Evolutionary conservation across 2,797 vertebrate species (phyloP).

Genomic region (Scolopax rusticola): DNA sequence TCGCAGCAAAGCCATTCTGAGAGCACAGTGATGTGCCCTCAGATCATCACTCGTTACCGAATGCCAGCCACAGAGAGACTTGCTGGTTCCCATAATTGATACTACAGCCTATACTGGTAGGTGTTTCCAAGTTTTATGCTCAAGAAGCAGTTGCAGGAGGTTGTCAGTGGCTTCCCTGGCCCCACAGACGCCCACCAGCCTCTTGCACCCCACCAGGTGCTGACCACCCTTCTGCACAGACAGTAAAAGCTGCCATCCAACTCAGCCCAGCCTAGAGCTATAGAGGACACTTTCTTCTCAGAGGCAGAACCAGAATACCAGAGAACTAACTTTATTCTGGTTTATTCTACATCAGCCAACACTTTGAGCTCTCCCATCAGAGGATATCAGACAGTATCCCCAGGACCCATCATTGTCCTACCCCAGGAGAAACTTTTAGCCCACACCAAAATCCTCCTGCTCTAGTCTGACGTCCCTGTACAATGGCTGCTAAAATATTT

Average conservation of each 20-base stretch:
- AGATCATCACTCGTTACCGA: background rate
- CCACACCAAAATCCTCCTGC: background rate
- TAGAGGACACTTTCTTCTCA: background rate
- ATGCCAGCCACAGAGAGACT: background rate
- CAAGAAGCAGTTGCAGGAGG: background rate
- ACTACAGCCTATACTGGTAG: background rate
- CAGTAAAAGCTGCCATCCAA: background rate
- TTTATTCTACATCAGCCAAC: background rate
- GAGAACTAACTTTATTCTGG: background rate
- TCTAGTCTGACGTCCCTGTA: background rate
- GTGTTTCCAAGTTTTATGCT: background rate
- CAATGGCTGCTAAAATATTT: background rate
- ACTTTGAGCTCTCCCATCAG: background rate
- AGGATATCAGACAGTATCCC: background rate
- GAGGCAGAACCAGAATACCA: background rate
- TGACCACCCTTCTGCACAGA: background rate
- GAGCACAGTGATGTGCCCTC: rapidly evolving
- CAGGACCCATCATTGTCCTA: background rate
- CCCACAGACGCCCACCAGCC: background rate
- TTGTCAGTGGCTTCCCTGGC: background rate
- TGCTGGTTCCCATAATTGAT: background rate
- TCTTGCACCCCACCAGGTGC: background rate
- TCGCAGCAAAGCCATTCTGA: background rate
- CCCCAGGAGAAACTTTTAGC: background rate
- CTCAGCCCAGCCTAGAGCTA: background rate